Base-by-base conservation (phyloP, 2,888 invertebrate species). In the Erebia palarica region DNA sequence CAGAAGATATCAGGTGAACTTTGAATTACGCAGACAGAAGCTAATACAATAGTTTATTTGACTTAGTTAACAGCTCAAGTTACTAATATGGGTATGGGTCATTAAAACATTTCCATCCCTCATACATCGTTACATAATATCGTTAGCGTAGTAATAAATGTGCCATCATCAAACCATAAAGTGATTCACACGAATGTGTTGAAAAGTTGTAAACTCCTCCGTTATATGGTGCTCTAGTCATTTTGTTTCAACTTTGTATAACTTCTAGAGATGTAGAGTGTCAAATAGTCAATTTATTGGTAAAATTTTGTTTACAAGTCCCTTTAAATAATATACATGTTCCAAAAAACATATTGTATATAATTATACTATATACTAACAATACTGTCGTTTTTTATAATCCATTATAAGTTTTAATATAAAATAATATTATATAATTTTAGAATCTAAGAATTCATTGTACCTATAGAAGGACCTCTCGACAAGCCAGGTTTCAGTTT, bases 81-180 rank as follows among this genome's bases (percentile, higher is more conserved):
- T 55, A n/a, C 55, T 65, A 65, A 65, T 65, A 69, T 36, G 49
- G 21, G n/a, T 63, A 66, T 53, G 57, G 49, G 21, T 27, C 42
- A 55, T 70, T 64, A 64, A 70, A 70, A 70, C 67, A 59, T 55
- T 70, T 58, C 58, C 55, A 61, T 49, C 18, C 61, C n/a, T 44
- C 44, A 42, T 55, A 42, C 65, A 55, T 55, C 65, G 53, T 65
- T 61, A 51, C 16, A 55, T 69, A 36, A 36, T 36, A 16, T 64
- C 59, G 64, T 68, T 69, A 69, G 51, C 59, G 68, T 67, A 69
- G 63, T 70, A 69, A 68, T 75, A 75, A 75, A 74, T 75, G 70
- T 60, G 51, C 66, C 64, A 67, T 72, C 64, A 67, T 72, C 67
- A 58, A 49, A 59, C 58, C 72, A 74, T 75, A 75, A 75, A 74